Evolutionary conservation across 2,888 invertebrate species (phyloP).

Genomic region (Amphimallon solstitiale): DNA sequence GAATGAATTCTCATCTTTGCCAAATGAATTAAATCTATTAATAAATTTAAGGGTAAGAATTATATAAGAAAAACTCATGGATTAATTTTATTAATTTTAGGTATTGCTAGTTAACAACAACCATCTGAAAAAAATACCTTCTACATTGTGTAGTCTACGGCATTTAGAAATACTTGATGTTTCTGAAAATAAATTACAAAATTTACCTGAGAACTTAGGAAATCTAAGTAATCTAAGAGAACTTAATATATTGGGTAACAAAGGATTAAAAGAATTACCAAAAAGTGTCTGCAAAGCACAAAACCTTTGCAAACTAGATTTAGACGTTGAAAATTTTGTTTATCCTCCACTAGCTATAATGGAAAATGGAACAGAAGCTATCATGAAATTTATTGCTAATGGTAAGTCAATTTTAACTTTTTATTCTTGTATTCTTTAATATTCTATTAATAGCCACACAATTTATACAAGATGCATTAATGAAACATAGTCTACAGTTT

Average conservation of each 20-base stretch:
- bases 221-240: conserved; percentile 70
- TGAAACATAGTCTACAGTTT: too few relatives aligned
- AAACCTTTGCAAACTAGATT: conserved; percentile 69
- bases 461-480: too few relatives aligned
- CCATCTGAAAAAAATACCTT: conserved; percentile 75
- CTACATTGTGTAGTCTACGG: conserved; percentile 71
- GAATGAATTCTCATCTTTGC: conserved; percentile 73
- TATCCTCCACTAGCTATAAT: conserved; percentile 75
- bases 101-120: conserved; percentile 81
- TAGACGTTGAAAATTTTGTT: conserved; percentile 71
- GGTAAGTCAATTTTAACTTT: conserved; percentile 55
- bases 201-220: conserved; percentile 72
- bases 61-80: background rate
- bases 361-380: conserved; percentile 69
- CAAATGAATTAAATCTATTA: conserved; percentile 73
- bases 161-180: conserved; percentile 75
- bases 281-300: conserved; percentile 73
- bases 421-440: too few relatives aligned
- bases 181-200: conserved; percentile 75
- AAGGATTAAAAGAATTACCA: conserved; percentile 70
- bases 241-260: conserved; percentile 72
- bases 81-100: conserved; percentile 50
- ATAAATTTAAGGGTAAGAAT: conserved; percentile 71
- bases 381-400: conserved; percentile 73
- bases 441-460: too few relatives aligned